phyloP scores from a whole-genome alignment of 2,113 vertebrate genomes.

The Perca fluviatilis region DNA sequence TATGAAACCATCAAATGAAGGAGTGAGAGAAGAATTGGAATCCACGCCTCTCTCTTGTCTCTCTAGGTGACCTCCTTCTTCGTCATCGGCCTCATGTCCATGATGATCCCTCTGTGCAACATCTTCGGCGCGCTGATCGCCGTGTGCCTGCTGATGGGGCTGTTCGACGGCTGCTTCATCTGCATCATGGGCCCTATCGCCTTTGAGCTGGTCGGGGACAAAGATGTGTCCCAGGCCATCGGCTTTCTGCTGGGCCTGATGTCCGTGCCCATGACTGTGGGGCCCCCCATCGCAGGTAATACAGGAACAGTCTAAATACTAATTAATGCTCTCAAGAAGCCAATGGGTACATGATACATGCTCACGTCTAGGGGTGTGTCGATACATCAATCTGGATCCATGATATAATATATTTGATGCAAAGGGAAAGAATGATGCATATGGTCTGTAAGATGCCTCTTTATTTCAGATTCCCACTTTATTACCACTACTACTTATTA shows the following conservation, averaged over 20 bases:
- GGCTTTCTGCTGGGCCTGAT: slow-evolving; percentile 97
- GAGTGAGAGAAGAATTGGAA: neutral
- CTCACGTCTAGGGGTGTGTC: no score
- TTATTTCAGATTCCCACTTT: no score
- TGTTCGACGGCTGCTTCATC: slow-evolving; percentile 99
- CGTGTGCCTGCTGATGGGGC: slow-evolving; percentile 96
- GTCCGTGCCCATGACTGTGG: slow-evolving; percentile 96
- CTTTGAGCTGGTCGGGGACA: slow-evolving; percentile 93
- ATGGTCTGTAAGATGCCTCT: no score
- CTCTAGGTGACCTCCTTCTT: slow-evolving; percentile 93
- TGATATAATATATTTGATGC: no score
- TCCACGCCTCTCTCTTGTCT: neutral
- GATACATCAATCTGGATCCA: no score
- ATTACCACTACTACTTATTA: no score
- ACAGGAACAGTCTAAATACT: neutral
- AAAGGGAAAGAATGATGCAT: no score
- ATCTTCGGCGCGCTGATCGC: slow-evolving; percentile 91
- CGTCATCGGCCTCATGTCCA: slow-evolving; percentile 96
- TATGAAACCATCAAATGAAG: neutral
- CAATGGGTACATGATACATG: neutral
- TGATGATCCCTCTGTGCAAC: slow-evolving; percentile 95
- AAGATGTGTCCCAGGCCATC: slow-evolving; percentile 95
- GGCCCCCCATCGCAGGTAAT: slow-evolving; percentile 96
- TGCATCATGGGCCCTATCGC: slow-evolving; percentile 98
- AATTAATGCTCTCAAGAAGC: no score